Conservation (phyloP, 2,888 invertebrate species). For the Pseudococcus viburni region DNA sequence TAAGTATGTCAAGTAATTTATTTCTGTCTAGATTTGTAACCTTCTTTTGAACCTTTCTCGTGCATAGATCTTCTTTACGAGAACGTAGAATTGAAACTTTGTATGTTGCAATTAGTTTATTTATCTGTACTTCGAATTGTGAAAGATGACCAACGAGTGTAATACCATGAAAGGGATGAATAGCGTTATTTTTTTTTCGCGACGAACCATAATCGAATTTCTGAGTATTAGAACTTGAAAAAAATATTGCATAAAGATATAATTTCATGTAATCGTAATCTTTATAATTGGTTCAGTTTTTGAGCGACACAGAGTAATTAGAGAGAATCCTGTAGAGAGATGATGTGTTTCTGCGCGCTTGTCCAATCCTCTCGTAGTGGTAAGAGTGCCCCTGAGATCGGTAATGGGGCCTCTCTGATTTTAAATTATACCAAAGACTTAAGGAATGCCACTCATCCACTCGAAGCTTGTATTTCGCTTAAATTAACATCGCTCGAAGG, state of each 20-base stretch:
- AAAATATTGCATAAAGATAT: background rate
- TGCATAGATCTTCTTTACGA: too few species aligned
- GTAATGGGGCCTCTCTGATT: background rate
- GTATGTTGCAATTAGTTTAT: too few species aligned
- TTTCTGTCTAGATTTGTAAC: too few species aligned
- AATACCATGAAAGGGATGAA: background rate
- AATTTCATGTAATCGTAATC: background rate
- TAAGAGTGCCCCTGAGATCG: conserved; percentile 1
- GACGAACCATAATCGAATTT: background rate
- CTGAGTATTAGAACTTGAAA: background rate
- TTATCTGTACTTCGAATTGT: background rate
- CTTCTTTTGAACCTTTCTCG: too few species aligned
- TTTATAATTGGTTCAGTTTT: background rate
- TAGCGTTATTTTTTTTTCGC: background rate
- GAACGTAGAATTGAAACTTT: too few species aligned
- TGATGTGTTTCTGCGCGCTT: background rate
- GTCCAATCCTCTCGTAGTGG: background rate
- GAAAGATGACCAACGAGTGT: background rate
- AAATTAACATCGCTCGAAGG: background rate
- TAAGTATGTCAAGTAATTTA: too few species aligned
- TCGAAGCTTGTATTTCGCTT: conserved; percentile 7
- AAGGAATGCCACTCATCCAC: background rate
- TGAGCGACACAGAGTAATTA: background rate
- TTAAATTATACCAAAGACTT: conserved; percentile 6
- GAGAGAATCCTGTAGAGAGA: background rate